These are phyloP conservation scores for Ceratina calcarata DNA, from an alignment of 1,140 invertebrate species.

Conservation along the genomic window DNA sequence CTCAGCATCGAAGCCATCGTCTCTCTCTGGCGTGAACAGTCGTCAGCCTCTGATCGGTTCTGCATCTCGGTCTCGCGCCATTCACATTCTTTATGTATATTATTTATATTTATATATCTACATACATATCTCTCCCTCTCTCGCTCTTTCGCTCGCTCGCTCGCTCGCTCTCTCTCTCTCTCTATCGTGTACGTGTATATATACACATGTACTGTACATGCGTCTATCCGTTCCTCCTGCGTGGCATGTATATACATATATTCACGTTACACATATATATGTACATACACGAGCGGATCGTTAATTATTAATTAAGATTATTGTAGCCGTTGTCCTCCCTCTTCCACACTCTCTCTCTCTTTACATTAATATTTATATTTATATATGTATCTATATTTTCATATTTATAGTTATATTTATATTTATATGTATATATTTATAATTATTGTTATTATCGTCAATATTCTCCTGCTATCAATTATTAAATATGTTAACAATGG, in stretches of 20 bases:
- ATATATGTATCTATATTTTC: constrained; percentile 43
- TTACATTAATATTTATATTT: constrained; percentile 58
- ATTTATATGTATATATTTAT: constrained; percentile 53
- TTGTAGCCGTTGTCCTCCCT: constrained; percentile 59
- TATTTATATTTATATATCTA: constrained; percentile 43
- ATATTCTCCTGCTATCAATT: constrained; percentile 64
- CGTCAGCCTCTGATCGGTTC: neutral
- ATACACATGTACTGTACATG: constrained; percentile 48
- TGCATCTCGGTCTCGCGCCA: constrained; percentile 25
- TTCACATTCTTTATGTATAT: constrained; percentile 16
- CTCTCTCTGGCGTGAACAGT: constrained; percentile 23
- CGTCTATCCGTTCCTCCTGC: constrained; percentile 29
- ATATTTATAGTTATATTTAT: constrained; percentile 49
- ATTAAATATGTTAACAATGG: constrained; percentile 74
- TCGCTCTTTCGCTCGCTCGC: no score
- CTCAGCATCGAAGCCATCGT: constrained; percentile 19
- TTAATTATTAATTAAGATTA: constrained; percentile 65
- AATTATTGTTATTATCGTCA: constrained; percentile 70
- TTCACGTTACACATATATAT: constrained; percentile 44
- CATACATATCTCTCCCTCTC: constrained; percentile 52
- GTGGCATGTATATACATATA: constrained; percentile 43
- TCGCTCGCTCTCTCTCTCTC: constrained; percentile 59
- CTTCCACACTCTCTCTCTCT: constrained; percentile 17
- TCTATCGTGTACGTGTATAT: constrained; percentile 49
- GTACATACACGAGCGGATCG: constrained; percentile 36